A percentile compares a stretch with the other conserved stretches of the same genome.
Evolutionary conservation across 2,113 vertebrate species (phyloP).

Genomic region (Felis catus): DNA sequence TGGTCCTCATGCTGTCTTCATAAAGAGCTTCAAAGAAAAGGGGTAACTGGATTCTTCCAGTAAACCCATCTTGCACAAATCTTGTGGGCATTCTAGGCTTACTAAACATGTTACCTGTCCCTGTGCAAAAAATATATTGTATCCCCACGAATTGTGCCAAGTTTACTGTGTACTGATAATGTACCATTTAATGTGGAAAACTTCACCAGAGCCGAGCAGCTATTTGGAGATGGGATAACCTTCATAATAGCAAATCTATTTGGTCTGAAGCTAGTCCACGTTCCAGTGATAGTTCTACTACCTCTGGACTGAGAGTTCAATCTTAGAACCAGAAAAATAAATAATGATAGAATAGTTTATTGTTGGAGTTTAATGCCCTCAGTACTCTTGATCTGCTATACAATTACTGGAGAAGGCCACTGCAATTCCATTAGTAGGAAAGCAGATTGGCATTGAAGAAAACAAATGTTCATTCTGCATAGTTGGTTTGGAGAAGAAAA

Average conservation of each 20-base stretch:
- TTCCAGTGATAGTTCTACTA: background rate
- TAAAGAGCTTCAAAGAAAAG: background rate
- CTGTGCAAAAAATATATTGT: constrained; percentile 88
- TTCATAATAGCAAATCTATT: background rate
- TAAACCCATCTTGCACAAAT: constrained; percentile 89
- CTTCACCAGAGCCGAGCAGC: background rate
- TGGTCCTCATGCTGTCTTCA: background rate
- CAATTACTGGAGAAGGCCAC: background rate
- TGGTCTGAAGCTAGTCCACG: background rate
- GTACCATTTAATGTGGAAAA: background rate
- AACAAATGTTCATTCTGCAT: background rate
- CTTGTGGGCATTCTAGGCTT: constrained; percentile 85
- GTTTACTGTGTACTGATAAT: background rate
- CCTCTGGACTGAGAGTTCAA: background rate
- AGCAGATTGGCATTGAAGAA: constrained; percentile 82
- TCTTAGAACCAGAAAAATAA: background rate
- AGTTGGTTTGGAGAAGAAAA: constrained; percentile 65
- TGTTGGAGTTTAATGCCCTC: background rate
- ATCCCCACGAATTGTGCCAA: constrained; percentile 82
- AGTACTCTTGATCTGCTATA: background rate
- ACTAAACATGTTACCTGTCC: constrained; percentile 87
- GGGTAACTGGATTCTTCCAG: background rate
- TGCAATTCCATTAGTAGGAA: background rate
- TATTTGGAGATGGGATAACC: background rate
- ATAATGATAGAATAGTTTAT: constrained; percentile 67